A percentile compares a stretch with the other conserved stretches of the same genome.
Conservation (phyloP, 2,113 vertebrate species). For the Saguinus imperator region DNA sequence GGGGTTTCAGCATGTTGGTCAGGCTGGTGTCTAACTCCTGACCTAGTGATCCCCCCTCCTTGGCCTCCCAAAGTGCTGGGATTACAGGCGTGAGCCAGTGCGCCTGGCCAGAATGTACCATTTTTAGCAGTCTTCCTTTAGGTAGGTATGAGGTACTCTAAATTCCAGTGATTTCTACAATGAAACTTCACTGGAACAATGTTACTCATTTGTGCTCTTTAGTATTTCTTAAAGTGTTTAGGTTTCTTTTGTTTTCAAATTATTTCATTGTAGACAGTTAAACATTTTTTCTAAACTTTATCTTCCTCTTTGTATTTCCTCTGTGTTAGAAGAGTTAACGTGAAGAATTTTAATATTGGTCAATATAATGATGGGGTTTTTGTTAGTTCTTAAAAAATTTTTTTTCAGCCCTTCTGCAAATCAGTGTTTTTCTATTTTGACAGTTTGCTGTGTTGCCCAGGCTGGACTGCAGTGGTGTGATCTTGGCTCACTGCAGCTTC, state of each 20-base stretch:
- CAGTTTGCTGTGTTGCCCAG: no score
- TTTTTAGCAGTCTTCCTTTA: conserved; percentile 48
- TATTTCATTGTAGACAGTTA: conserved; percentile 35
- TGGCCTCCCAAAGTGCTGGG: no score
- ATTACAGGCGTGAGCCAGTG: no score
- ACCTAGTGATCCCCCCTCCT: no score
- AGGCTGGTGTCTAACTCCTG: no score
- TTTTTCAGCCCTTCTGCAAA: no score
- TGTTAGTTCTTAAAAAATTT: background rate
- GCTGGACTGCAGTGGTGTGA: no score
- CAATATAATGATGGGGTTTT: background rate
- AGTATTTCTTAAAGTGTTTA: conserved; percentile 24
- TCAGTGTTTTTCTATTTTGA: no score
- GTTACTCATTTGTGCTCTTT: conserved; percentile 35
- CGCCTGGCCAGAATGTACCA: background rate
- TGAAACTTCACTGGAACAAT: conserved; percentile 31
- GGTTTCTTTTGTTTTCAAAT: background rate
- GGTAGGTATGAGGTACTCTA: conserved; percentile 36
- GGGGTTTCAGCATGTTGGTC: no score
- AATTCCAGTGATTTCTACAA: conserved; percentile 40
- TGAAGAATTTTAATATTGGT: conserved; percentile 36
- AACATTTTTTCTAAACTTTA: background rate
- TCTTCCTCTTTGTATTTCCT: conserved; percentile 33
- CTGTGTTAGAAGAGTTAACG: conserved; percentile 6
- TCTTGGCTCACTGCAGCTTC: no score